These are phyloP conservation scores for Takifugu flavidus DNA, from an alignment of 2,113 vertebrate genomes.

Conservation along the genomic window DNA sequence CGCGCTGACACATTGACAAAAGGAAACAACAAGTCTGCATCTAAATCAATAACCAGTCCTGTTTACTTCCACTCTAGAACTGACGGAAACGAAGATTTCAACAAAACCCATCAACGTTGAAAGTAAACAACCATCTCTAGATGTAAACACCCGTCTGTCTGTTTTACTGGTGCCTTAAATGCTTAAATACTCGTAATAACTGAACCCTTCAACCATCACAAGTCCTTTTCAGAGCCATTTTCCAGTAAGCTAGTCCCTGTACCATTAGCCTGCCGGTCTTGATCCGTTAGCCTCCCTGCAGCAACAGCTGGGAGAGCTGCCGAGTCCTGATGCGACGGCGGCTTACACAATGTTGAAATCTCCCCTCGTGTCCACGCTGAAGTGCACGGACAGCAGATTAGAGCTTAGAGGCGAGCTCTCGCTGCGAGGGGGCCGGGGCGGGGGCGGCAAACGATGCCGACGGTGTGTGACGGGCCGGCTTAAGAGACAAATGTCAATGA, in stretches of 20 bases:
- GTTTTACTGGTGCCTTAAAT: no score
- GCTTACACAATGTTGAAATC: constrained; percentile 55
- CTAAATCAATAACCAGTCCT: neutral
- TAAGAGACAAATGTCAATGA: constrained; percentile 19
- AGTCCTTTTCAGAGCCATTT: no score
- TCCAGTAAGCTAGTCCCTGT: neutral
- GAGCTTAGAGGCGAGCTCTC: constrained; percentile 29
- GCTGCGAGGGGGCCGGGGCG: neutral
- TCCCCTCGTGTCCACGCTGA: constrained; percentile 38
- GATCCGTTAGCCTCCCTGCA: constrained; percentile 26
- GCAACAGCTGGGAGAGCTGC: constrained; percentile 41
- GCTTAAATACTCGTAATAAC: no score
- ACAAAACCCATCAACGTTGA: no score
- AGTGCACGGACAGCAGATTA: constrained; percentile 51
- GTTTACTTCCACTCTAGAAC: no score
- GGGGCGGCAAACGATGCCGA: constrained; percentile 11
- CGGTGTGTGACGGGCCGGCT: no score
- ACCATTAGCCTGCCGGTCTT: constrained; percentile 20
- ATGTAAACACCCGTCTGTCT: no score
- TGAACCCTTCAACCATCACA: no score
- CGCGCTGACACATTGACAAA: constrained; percentile 42
- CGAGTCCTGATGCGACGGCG: constrained; percentile 10
- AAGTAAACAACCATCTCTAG: no score
- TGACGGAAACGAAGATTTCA: no score
- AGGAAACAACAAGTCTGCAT: constrained; percentile 12